A percentile compares a stretch with the other conserved stretches of the same genome.
phyloP scores from a whole-genome alignment of 1,140 invertebrate genomes.

The Panulirus ornatus region DNA sequence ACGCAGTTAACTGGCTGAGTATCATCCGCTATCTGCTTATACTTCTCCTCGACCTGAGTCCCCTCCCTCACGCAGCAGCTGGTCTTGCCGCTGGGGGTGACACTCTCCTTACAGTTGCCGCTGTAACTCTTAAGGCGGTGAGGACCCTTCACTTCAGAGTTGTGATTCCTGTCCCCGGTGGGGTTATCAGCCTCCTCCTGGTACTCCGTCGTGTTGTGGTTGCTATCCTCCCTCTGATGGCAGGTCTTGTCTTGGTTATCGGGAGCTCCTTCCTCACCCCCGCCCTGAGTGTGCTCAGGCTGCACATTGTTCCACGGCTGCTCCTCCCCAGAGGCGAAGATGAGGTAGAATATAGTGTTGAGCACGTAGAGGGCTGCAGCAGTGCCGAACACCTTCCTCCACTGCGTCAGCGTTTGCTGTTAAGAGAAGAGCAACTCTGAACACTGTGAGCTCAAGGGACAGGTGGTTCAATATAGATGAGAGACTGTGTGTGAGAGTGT shows the following conservation, averaged over 20 bases:
- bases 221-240: not conserved
- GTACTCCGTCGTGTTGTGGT: not conserved
- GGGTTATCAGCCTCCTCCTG: not conserved
- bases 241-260: not conserved
- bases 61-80: not conserved
- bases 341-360: slow-evolving; percentile 39
- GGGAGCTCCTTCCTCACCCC: not conserved
- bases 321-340: slow-evolving; percentile 52
- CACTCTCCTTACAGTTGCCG: not conserved
- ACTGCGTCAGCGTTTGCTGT: slow-evolving; percentile 76
- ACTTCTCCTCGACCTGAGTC: not conserved
- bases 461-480: no score
- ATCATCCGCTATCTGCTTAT: no score
- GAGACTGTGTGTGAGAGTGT: no score
- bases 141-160: not conserved
- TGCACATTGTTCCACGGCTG: slow-evolving; percentile 44
- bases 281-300: not conserved
- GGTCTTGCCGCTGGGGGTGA: not conserved
- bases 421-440: no score
- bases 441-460: no score
- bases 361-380: slow-evolving; percentile 53
- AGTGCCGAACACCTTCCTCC: slow-evolving; percentile 75
- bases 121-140: not conserved
- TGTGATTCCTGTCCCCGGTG: not conserved
- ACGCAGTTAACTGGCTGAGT: no score